phyloP scores from a whole-genome alignment of 2,797 vertebrate genomes.

The Phoeniculus purpureus region DNA sequence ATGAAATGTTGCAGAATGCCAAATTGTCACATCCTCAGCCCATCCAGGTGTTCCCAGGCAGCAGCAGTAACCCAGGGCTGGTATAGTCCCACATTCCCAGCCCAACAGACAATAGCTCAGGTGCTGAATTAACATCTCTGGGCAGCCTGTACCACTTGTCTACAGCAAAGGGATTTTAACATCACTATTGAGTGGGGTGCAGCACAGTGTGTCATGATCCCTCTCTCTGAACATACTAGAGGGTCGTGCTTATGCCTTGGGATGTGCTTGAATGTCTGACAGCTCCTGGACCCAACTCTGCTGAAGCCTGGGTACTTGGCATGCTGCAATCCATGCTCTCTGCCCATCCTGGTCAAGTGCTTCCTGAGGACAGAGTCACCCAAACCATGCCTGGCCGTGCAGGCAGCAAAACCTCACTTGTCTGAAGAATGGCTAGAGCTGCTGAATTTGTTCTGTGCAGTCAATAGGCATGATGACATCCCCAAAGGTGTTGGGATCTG shows the following conservation, averaged over 20 bases:
- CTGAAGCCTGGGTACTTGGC: not conserved
- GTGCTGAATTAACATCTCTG: not conserved
- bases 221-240: not conserved
- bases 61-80: not conserved
- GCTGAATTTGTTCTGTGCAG: not conserved
- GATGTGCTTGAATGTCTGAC: not conserved
- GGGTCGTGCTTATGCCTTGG: not conserved
- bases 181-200: not conserved
- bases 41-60: not conserved
- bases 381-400: not conserved
- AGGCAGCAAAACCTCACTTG: not conserved
- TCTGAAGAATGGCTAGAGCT: not conserved
- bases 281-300: not conserved
- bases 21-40: not conserved
- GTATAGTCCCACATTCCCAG: not conserved
- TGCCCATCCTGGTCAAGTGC: not conserved
- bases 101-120: not conserved
- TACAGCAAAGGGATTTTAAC: not conserved
- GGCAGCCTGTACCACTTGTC: not conserved
- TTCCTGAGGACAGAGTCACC: not conserved
- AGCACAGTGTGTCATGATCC: not conserved
- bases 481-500: not conserved
- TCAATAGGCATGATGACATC: not conserved
- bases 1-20: not conserved
- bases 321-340: not conserved